These are phyloP conservation scores for Heteropelma amictum DNA, from an alignment of 2,888 invertebrate species.

Conservation along the genomic window DNA sequence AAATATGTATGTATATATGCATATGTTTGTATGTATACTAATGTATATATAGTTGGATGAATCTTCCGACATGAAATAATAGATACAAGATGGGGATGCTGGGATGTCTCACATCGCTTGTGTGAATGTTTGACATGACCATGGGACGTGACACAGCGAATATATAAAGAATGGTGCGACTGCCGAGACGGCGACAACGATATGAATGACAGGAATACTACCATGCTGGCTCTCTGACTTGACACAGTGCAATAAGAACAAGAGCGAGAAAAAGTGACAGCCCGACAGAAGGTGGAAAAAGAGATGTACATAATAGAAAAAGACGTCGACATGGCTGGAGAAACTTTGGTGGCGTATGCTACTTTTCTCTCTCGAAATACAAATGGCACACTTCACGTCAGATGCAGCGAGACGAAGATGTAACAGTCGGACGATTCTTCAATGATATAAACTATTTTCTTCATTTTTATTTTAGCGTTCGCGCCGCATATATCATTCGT, in stretches of 20 bases:
- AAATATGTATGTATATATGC: background rate
- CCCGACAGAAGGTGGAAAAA: background rate
- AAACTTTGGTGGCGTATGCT: background rate
- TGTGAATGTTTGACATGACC: conserved; percentile 45
- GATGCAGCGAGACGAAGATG: no score
- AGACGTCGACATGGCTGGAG: background rate
- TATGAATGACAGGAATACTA: background rate
- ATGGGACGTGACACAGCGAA: conserved; percentile 17
- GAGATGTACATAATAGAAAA: background rate
- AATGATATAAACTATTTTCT: no score
- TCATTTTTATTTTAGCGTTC: no score
- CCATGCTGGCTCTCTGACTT: background rate
- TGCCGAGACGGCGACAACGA: conserved; percentile 22
- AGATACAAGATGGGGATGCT: conserved; percentile 37
- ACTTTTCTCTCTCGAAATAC: background rate
- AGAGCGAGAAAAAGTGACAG: background rate
- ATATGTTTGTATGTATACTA: background rate
- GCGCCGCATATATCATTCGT: no score
- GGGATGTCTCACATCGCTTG: conserved; percentile 33
- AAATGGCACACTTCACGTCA: no score
- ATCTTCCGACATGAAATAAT: conserved; percentile 2
- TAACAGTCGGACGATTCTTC: no score
- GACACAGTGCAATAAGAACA: conserved; percentile 34
- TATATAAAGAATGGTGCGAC: conserved; percentile 35
- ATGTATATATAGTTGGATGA: background rate